Percentiles rank a stretch among this genome's conserved stretches.
Evolutionary conservation across 2,113 vertebrate species (phyloP).

Genomic region (Craseonycteris thonglongyai): DNA sequence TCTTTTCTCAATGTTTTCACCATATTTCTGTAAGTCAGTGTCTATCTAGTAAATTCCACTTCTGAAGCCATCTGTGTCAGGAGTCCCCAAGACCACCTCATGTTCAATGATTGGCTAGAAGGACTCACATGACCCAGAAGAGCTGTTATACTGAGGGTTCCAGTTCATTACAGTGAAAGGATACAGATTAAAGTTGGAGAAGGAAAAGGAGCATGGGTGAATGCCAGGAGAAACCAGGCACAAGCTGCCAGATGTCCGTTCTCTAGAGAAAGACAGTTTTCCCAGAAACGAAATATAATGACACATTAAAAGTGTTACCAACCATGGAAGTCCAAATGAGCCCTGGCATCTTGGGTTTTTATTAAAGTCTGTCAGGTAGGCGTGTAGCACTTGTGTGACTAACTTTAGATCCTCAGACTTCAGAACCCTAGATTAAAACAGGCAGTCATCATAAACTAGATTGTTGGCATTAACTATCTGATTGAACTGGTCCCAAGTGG

Average conservation of each 20-base stretch:
- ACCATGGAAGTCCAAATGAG: not conserved
- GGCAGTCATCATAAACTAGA: not conserved
- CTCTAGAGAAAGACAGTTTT: not conserved
- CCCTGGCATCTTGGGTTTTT: not conserved
- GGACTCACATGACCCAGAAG: not conserved
- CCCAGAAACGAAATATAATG: not conserved
- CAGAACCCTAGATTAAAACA: not conserved
- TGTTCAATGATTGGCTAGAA: not conserved
- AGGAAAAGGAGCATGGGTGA: not conserved
- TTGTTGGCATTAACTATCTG: not conserved
- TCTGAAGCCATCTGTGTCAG: not conserved
- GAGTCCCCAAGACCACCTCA: not conserved
- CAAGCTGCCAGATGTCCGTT: not conserved
- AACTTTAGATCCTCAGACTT: not conserved
- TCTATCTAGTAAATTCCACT: not conserved
- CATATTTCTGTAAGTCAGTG: not conserved
- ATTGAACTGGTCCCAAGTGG: not conserved
- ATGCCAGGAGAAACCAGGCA: not conserved
- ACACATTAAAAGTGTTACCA: not conserved
- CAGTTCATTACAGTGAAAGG: not conserved
- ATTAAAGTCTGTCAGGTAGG: not conserved
- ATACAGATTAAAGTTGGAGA: not conserved
- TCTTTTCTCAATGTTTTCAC: not conserved
- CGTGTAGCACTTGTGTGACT: not conserved
- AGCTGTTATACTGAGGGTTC: not conserved